Evolutionary conservation across 2,888 invertebrate genomes (phyloP).

Genomic region (Adelognathus sp.): DNA sequence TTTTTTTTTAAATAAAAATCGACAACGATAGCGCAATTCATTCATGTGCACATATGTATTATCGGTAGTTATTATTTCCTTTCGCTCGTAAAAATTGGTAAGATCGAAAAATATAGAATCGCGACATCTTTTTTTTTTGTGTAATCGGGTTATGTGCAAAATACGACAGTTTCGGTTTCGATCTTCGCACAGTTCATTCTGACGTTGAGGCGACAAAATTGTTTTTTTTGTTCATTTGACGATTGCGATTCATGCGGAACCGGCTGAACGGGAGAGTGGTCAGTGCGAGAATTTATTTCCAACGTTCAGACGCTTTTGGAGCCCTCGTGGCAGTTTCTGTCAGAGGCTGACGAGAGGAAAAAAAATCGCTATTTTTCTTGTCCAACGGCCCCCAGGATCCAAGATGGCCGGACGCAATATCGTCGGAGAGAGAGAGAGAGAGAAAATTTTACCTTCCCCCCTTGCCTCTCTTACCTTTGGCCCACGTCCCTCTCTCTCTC

Average conservation of each 20-base stretch:
- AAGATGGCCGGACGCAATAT: constrained; percentile 77
- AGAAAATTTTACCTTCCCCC: constrained; percentile 61
- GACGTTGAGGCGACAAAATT: no score
- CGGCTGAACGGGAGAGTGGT: no score
- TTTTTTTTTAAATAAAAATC: no score
- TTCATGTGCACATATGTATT: neutral
- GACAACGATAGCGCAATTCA: neutral
- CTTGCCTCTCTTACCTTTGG: constrained; percentile 39
- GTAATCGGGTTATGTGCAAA: neutral
- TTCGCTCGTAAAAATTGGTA: neutral
- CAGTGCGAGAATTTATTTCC: no score
- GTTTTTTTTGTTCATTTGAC: no score
- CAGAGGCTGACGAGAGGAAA: constrained; percentile 62
- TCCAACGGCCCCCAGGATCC: constrained; percentile 77
- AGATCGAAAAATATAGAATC: neutral
- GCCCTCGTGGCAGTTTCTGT: constrained; percentile 70
- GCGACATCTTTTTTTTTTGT: constrained; percentile 31
- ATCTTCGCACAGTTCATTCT: no score
- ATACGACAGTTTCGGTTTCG: no score
- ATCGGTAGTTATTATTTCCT: neutral
- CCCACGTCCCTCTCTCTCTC: constrained; percentile 40
- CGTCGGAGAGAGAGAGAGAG: constrained; percentile 66
- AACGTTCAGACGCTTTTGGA: no score
- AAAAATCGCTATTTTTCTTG: constrained; percentile 75
- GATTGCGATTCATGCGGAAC: no score